Percentiles rank a stretch among this genome's conserved stretches.
Conservation (phyloP, 2,888 invertebrate genomes). For the Microchrysa polita region DNA sequence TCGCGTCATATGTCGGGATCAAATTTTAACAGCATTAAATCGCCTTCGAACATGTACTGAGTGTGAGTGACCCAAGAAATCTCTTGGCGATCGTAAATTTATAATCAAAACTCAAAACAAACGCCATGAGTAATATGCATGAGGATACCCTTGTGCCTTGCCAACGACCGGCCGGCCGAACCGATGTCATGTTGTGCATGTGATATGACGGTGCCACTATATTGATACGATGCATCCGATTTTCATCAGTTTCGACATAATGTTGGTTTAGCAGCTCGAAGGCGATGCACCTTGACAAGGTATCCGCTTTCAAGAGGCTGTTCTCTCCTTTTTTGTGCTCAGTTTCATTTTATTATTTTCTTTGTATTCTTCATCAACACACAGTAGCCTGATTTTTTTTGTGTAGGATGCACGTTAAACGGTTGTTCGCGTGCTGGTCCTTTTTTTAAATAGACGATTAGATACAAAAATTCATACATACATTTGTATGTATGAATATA, state of each 20-base stretch:
- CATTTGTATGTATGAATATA: too few relatives aligned
- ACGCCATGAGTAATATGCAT: too few relatives aligned
- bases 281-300: slow-evolving; percentile 11
- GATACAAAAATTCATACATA: too few relatives aligned
- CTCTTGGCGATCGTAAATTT: slow-evolving; percentile 36
- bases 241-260: slow-evolving; percentile 27
- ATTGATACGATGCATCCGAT: slow-evolving; percentile 32
- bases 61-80: slow-evolving; percentile 13
- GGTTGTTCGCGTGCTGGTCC: not conserved
- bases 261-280: slow-evolving; percentile 15
- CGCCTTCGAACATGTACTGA: not conserved
- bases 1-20: slow-evolving; percentile 2
- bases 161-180: too few relatives aligned
- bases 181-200: not conserved
- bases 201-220: slow-evolving; percentile 10
- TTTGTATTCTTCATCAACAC: not conserved
- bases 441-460: too few relatives aligned
- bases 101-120: too few relatives aligned
- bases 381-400: not conserved
- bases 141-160: too few relatives aligned
- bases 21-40: not conserved
- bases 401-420: not conserved
- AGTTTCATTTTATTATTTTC: not conserved
- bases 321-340: not conserved
- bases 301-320: slow-evolving; percentile 7